A percentile compares a stretch with the other conserved stretches of the same genome.
These are phyloP conservation scores for Sarcophaga carnaria DNA, from an alignment of 2,888 invertebrate species.

Conservation along the genomic window DNA sequence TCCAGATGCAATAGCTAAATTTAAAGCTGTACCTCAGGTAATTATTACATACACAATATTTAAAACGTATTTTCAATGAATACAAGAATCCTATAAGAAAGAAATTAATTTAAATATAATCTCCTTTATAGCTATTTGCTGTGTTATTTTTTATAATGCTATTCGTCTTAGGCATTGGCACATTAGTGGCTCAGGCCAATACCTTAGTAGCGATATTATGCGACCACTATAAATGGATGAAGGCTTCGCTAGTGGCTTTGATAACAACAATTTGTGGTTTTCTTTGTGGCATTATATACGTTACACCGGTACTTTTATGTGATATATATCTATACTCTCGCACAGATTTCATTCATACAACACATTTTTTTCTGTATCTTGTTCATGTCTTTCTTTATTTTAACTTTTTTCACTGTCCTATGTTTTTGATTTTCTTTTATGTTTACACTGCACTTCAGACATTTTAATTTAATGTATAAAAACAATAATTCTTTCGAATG, in stretches of 20 bases:
- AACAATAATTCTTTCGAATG: slow-evolving; percentile 28
- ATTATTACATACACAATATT: background rate
- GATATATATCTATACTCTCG: slow-evolving; percentile 3
- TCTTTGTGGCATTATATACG: slow-evolving; percentile 86
- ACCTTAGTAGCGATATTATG: slow-evolving; percentile 86
- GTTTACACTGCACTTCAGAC: background rate
- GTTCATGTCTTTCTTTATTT: background rate
- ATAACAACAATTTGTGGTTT: slow-evolving; percentile 84
- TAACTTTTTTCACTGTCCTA: background rate
- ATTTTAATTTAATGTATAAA: background rate
- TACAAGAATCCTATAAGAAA: background rate
- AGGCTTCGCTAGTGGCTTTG: slow-evolving; percentile 84
- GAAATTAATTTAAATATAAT: slow-evolving; percentile 1
- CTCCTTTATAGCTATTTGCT: slow-evolving; percentile 84
- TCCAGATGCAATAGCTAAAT: slow-evolving; percentile 91
- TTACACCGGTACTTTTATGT: slow-evolving; percentile 84
- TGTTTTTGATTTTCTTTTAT: background rate
- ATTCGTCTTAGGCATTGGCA: slow-evolving; percentile 89
- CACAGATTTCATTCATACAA: background rate
- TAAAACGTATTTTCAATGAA: background rate
- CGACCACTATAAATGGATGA: slow-evolving; percentile 86
- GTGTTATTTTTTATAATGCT: slow-evolving; percentile 92
- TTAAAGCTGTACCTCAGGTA: slow-evolving; percentile 86
- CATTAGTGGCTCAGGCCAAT: slow-evolving; percentile 87
- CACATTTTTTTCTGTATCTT: background rate